Conservation (phyloP, 2,113 vertebrate species). For the Embiotoca jacksoni region DNA sequence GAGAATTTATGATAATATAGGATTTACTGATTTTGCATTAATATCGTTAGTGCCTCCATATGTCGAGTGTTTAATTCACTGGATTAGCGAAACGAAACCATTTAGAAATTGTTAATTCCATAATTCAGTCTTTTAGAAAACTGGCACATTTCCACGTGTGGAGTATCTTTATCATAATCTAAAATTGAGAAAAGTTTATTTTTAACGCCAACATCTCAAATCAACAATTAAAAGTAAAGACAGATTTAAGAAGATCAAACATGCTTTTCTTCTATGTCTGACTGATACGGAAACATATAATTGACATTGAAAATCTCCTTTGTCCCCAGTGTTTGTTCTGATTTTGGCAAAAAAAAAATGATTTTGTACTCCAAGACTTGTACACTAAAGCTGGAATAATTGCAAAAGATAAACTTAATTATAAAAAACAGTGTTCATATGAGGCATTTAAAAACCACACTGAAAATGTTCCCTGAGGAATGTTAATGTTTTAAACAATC, state of each 20-base stretch:
- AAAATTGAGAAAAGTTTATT: not conserved
- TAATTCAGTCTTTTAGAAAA: not conserved
- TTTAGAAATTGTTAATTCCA: not conserved
- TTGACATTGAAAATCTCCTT: no score
- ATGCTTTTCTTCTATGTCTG: no score
- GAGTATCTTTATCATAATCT: not conserved
- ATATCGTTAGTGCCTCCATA: not conserved
- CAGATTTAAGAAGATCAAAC: not conserved
- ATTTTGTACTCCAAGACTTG: not conserved
- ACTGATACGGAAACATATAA: no score
- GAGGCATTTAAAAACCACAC: not conserved
- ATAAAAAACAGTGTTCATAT: not conserved
- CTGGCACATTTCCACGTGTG: not conserved
- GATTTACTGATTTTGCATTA: constrained; percentile 5
- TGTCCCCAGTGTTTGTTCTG: no score
- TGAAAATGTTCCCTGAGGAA: not conserved
- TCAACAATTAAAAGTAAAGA: not conserved
- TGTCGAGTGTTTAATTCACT: not conserved
- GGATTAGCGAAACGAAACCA: not conserved
- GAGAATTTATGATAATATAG: not conserved
- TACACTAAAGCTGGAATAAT: not conserved
- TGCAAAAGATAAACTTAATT: not conserved
- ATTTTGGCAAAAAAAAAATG: no score
- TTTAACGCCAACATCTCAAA: not conserved
- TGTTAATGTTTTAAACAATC: not conserved